Evolutionary conservation across 2,888 invertebrate species (phyloP), one percentile per base, ranked within the genome.

Genomic region (Dolomedes plantarius): DNA sequence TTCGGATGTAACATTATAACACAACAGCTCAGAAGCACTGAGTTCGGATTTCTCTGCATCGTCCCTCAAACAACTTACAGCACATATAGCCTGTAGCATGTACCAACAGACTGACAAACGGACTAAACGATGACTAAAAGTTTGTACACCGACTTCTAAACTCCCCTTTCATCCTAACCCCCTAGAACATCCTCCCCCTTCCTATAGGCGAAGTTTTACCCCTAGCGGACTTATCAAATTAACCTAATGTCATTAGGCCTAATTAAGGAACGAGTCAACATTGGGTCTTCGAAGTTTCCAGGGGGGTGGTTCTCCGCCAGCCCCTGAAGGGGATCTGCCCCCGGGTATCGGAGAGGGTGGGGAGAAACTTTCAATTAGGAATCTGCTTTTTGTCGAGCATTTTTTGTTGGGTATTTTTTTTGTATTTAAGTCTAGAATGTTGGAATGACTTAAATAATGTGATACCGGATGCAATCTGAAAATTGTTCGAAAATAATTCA

Each of bases 221-320:
- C 76, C 83, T 50, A 68, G 67, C 68, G 36, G 68, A 65, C 83
- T 85, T 77, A 85, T 85, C 41, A 76, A 85, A 85, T 85, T 85
- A 85, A 72, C 83, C 67, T 85, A 85, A 85, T 85, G 77, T 85
- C 83, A 85, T 85, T 85, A 85, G 83, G 72, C 28, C 83, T 77
- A 85, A 85, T 85, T 85, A 85, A 85, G 83, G 83, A 71, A 77
- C 83, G 83, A 85, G 83, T 85, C 83, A 85, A 85, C 83, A 85
- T 85, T 85, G 83, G 83, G 77, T 71, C 64, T 77, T 77, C 83
- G 65, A 77, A 85, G 83, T 85, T 85, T 78, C 27, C 56, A 76
- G 77, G 83, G 83, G 83, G 77, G 83, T 85, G 56, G 56, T 85
- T 69, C 76, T 23, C 56, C 27, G 32, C 7, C 50, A 71, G 71